Percentiles rank a stretch among this genome's conserved stretches.
Evolutionary conservation across 2,888 invertebrate genomes (phyloP).

Genomic region (Thereva unica): DNA sequence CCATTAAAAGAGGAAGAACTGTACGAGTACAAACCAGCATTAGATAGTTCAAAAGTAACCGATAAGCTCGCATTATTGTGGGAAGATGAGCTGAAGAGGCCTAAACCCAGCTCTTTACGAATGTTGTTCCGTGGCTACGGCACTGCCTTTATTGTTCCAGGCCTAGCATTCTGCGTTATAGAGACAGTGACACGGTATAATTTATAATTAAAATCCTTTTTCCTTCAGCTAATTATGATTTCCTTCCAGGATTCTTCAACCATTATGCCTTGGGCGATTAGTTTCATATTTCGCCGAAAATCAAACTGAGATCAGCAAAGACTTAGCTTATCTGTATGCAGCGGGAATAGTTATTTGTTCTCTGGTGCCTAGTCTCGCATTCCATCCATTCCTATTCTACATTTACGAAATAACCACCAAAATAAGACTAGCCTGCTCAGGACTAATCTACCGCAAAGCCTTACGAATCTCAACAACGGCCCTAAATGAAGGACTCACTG

Average conservation of each 20-base stretch:
- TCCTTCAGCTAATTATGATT: conserved; percentile 34
- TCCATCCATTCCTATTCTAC: conserved; percentile 76
- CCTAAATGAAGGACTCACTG: conserved; percentile 80
- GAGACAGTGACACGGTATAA: conserved; percentile 53
- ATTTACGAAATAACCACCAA: conserved; percentile 72
- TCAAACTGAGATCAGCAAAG: conserved; percentile 59
- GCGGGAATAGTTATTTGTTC: conserved; percentile 65
- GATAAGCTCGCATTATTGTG: conserved; percentile 57
- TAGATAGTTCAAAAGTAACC: conserved; percentile 61
- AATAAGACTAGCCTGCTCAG: conserved; percentile 70
- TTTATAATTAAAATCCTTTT: conserved; percentile 12
- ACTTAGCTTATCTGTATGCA: conserved; percentile 70
- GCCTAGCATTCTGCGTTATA: conserved; percentile 49
- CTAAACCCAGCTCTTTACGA: conserved; percentile 58
- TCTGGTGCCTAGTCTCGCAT: conserved; percentile 62
- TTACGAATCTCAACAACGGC: conserved; percentile 77
- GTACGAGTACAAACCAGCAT: conserved; percentile 61
- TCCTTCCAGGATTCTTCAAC: conserved; percentile 65
- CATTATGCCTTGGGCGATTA: conserved; percentile 68
- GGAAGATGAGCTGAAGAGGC: conserved; percentile 54
- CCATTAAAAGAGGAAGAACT: conserved; percentile 63
- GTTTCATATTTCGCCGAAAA: conserved; percentile 66
- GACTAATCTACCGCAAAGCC: conserved; percentile 74
- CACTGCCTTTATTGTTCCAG: conserved; percentile 50
- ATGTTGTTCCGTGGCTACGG: conserved; percentile 59